phyloP scores from a whole-genome alignment of 2,113 vertebrate species.

The Colaptes auratus region DNA sequence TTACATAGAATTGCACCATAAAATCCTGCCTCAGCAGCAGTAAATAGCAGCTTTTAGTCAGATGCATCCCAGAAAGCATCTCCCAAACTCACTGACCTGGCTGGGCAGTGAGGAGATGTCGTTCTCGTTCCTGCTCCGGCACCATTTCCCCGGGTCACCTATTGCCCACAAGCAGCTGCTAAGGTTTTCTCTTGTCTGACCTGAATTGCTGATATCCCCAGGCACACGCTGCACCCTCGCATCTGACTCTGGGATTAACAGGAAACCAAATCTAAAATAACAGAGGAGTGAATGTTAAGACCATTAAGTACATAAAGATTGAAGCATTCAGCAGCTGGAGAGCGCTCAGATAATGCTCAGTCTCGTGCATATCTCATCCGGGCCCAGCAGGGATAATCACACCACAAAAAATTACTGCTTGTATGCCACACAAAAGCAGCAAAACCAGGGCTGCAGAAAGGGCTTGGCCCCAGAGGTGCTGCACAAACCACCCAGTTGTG shows the following conservation, averaged over 20 bases:
- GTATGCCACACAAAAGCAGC: not conserved
- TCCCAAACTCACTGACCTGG: not conserved
- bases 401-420: not conserved
- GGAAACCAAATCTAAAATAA: not conserved
- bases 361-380: not conserved
- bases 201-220: not conserved
- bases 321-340: not conserved
- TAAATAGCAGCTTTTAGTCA: not conserved
- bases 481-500: not conserved
- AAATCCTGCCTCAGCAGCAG: not conserved
- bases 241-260: not conserved
- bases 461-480: not conserved
- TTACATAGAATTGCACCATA: not conserved
- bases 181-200: not conserved
- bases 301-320: not conserved
- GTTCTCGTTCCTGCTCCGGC: not conserved
- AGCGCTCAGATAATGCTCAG: not conserved
- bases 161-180: not conserved
- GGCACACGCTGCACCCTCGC: not conserved
- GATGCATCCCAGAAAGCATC: not conserved
- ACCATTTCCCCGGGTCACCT: rapidly evolving
- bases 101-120: not conserved
- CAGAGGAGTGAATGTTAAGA: not conserved
- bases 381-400: not conserved
- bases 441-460: not conserved